phyloP scores from a whole-genome alignment of 2,113 vertebrate species.

The Trematomus loennbergii region DNA sequence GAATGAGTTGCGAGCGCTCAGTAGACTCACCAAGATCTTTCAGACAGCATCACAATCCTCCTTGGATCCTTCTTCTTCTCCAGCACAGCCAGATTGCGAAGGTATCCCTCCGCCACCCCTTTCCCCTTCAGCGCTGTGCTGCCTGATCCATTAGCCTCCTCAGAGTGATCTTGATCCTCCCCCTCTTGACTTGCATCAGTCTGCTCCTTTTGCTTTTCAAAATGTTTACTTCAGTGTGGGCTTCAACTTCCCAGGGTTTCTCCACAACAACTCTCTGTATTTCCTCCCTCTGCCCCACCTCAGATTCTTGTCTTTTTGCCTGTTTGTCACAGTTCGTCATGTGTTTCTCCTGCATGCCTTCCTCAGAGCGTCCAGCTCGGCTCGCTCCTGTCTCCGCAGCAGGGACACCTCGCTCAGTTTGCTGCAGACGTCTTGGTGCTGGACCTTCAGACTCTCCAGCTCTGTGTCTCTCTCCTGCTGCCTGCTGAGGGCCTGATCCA shows the following conservation, averaged over 20 bases:
- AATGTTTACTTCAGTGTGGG: constrained; percentile 11
- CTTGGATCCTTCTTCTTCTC: constrained; percentile 73
- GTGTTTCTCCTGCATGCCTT: constrained; percentile 14
- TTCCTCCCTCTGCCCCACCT: background rate
- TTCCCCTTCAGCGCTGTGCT: constrained; percentile 50
- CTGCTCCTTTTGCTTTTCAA: constrained; percentile 16
- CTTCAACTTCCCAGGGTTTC: background rate
- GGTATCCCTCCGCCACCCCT: constrained; percentile 73
- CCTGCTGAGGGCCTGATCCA: constrained; percentile 59
- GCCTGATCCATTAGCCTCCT: constrained; percentile 22
- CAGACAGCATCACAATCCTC: constrained; percentile 78
- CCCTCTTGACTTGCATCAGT: background rate
- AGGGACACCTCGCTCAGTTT: constrained; percentile 56
- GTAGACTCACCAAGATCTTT: constrained; percentile 77
- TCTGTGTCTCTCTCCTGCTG: constrained; percentile 60
- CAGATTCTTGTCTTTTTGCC: constrained; percentile 18
- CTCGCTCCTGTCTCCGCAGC: constrained; percentile 55
- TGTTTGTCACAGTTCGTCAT: background rate
- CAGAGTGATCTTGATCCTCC: constrained; percentile 6
- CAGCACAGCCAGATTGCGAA: constrained; percentile 66
- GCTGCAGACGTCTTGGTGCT: constrained; percentile 61
- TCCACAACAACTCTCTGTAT: background rate
- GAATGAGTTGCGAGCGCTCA: background rate
- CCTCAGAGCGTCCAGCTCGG: constrained; percentile 40
- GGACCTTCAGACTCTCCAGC: constrained; percentile 64